Percentiles rank a stretch among this genome's conserved stretches.
Evolutionary conservation across 2,888 invertebrate species (phyloP).

Genomic region (Torymus aiolomorphi): DNA sequence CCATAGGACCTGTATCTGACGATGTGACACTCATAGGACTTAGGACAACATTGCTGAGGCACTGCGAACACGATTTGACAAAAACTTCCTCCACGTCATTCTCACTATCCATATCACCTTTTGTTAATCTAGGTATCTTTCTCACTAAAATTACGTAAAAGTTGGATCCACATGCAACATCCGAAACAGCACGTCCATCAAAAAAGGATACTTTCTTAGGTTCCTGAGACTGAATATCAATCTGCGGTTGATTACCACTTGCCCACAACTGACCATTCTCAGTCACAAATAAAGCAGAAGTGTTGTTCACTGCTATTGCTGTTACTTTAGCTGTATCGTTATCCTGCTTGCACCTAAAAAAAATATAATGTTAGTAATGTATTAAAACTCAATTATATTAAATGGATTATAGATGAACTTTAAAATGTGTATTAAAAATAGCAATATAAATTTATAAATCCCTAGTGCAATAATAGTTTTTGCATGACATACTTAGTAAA

Average conservation of each 20-base stretch:
- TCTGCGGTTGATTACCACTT: slow-evolving; percentile 82
- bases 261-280: slow-evolving; percentile 84
- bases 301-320: slow-evolving; percentile 80
- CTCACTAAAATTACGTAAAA: slow-evolving; percentile 86
- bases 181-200: slow-evolving; percentile 82
- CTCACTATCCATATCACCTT: slow-evolving; percentile 77
- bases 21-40: slow-evolving; percentile 77
- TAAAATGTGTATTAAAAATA: too few relatives aligned
- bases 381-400: not conserved
- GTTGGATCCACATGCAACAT: slow-evolving; percentile 85
- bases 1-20: slow-evolving; percentile 82
- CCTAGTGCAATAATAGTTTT: not conserved
- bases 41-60: slow-evolving; percentile 70
- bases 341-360: slow-evolving; percentile 78
- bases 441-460: too few relatives aligned
- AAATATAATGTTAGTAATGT: slow-evolving; percentile 16
- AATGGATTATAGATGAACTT: too few relatives aligned
- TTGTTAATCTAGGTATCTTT: slow-evolving; percentile 77
- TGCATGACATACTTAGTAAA: not conserved
- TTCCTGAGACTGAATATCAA: slow-evolving; percentile 79
- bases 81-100: slow-evolving; percentile 82
- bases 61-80: slow-evolving; percentile 82
- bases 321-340: slow-evolving; percentile 81
- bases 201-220: slow-evolving; percentile 83
- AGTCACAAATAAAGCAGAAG: slow-evolving; percentile 81